Conservation (phyloP, 2,113 vertebrate species). For the Actinemys pallida region DNA sequence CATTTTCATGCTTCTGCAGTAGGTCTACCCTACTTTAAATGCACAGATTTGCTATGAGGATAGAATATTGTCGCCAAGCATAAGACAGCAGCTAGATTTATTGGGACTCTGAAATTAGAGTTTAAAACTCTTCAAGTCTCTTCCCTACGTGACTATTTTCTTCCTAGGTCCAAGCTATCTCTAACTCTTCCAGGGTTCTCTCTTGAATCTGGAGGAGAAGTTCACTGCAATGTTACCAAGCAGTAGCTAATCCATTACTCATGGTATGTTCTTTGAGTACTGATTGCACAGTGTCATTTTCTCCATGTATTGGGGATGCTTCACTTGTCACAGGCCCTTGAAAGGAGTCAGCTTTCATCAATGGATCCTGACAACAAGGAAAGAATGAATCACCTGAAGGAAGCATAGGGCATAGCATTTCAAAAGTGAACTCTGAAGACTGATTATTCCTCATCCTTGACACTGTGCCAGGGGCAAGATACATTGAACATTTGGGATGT, state of each 20-base stretch:
- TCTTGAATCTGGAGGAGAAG: conserved; percentile 24
- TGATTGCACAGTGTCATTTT: conserved; percentile 61
- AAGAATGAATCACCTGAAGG: conserved; percentile 80
- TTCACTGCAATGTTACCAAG: neutral
- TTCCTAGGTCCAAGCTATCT: neutral
- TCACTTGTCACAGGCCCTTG: conserved; percentile 74
- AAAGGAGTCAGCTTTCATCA: conserved; percentile 79
- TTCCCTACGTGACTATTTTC: neutral
- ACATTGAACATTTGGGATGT: conserved; percentile 74
- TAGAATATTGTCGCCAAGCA: conserved; percentile 15
- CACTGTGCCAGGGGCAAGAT: conserved; percentile 80
- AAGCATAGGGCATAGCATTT: conserved; percentile 68
- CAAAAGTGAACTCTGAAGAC: conserved; percentile 77
- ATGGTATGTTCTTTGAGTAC: conserved; percentile 49
- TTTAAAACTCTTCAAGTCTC: conserved; percentile 15
- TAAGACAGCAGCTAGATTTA: conserved; percentile 59
- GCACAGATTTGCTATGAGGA: conserved; percentile 5
- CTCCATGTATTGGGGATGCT: conserved; percentile 28
- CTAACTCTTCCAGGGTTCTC: neutral
- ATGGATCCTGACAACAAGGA: conserved; percentile 74
- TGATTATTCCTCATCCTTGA: conserved; percentile 82
- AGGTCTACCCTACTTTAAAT: conserved; percentile 47
- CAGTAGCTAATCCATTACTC: conserved; percentile 59
- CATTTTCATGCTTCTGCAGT: conserved; percentile 49
- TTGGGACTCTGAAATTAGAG: conserved; percentile 3